Evolutionary conservation across 2,113 vertebrate genomes (phyloP).

Genomic region (Epinephelus moara): DNA sequence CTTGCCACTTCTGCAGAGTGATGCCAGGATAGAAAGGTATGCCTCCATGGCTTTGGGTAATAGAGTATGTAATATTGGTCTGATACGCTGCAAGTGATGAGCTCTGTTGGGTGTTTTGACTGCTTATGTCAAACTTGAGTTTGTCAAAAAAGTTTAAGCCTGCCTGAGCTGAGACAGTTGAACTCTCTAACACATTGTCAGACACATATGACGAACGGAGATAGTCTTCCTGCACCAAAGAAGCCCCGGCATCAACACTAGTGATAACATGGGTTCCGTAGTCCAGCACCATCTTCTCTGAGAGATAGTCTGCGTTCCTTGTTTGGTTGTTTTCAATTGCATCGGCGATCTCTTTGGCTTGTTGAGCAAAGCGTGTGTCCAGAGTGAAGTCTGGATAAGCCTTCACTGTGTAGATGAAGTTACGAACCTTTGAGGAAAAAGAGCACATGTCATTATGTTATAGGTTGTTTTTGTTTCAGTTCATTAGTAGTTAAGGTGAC

Average conservation of each 20-base stretch:
- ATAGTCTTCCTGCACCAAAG: constrained; percentile 91
- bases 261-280: constrained; percentile 92
- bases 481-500: neutral
- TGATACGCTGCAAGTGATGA: constrained; percentile 81
- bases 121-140: constrained; percentile 73
- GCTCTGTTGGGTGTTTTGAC: constrained; percentile 22
- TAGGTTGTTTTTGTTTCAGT: neutral
- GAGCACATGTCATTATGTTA: neutral
- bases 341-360: constrained; percentile 86
- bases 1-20: constrained; percentile 92
- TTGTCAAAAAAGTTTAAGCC: constrained; percentile 85
- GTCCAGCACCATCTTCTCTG: constrained; percentile 89
- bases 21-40: constrained; percentile 92
- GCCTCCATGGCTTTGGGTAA: constrained; percentile 87
- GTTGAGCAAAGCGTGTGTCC: constrained; percentile 84
- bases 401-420: constrained; percentile 90
- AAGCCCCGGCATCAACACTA: constrained; percentile 85
- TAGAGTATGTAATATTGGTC: constrained; percentile 88
- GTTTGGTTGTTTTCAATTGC: constrained; percentile 94
- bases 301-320: constrained; percentile 84
- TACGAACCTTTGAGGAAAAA: constrained; percentile 84
- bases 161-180: constrained; percentile 74
- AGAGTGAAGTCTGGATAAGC: constrained; percentile 84
- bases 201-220: constrained; percentile 84
- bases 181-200: constrained; percentile 68